Evolutionary conservation across 1,140 invertebrate species (phyloP).

Genomic region (Procambarus virginalis): DNA sequence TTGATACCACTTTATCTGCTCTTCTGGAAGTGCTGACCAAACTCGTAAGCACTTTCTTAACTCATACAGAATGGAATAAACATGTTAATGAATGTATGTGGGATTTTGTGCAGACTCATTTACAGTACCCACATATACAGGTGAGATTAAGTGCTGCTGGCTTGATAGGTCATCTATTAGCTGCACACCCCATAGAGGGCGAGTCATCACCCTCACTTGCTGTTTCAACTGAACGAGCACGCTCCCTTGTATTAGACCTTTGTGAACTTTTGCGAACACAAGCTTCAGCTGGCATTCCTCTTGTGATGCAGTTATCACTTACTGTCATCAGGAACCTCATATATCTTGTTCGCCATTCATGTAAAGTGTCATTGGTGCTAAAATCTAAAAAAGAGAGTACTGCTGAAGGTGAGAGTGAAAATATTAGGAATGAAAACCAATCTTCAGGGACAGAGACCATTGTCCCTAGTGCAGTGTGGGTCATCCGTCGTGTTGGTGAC

Average conservation of each 20-base stretch:
- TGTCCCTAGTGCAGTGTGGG: conserved; percentile 59
- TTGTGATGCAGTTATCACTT: conserved; percentile 58
- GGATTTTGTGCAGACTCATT: conserved; percentile 49
- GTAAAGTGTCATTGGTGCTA: conserved; percentile 45
- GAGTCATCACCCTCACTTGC: conserved; percentile 35
- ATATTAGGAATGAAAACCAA: background rate
- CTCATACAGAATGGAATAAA: conserved; percentile 24
- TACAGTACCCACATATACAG: conserved; percentile 62
- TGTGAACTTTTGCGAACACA: conserved; percentile 60
- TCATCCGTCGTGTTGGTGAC: conserved; percentile 55
- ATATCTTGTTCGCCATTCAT: conserved; percentile 62
- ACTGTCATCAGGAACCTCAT: conserved; percentile 67
- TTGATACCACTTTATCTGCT: conserved; percentile 49
- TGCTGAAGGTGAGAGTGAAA: conserved; percentile 16
- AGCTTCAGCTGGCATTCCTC: conserved; percentile 24
- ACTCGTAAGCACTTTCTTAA: conserved; percentile 26
- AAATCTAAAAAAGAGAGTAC: background rate
- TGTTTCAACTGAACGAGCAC: conserved; percentile 15
- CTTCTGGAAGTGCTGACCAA: conserved; percentile 58
- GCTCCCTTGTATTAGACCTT: conserved; percentile 55
- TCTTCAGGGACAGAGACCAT: background rate
- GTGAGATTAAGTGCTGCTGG: conserved; percentile 42
- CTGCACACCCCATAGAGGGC: conserved; percentile 56
- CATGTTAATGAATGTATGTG: conserved; percentile 44
- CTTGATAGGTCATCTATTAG: conserved; percentile 62